Evolutionary conservation across 37 sponge, comb jelly and placozoan species (phyloP).

Genomic region (Chondrilla cf. caribensis): DNA sequence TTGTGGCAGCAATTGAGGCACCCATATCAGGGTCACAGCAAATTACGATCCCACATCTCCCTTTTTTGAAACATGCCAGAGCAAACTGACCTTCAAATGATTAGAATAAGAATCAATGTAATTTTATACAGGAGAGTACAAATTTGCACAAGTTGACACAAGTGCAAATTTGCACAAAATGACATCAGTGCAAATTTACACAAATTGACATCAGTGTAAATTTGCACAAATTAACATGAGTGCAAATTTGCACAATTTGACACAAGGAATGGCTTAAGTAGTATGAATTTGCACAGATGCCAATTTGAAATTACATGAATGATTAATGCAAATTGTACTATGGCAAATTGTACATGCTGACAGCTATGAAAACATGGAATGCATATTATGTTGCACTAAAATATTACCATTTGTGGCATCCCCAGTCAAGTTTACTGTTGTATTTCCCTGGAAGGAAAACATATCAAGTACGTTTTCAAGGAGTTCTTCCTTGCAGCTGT

Average conservation of each 20-base stretch:
- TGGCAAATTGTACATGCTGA: no score
- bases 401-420: constrained; percentile 7
- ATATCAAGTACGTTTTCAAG: background rate
- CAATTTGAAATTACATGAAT: no score
- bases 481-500: background rate
- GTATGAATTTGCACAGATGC: no score
- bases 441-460: background rate
- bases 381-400: no score
- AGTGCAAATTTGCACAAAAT: background rate
- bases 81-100: background rate
- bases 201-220: background rate
- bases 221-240: background rate
- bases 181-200: background rate
- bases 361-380: no score
- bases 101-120: background rate
- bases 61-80: background rate
- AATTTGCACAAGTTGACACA: background rate
- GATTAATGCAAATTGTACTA: no score
- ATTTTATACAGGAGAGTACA: background rate
- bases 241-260: constrained; percentile 14
- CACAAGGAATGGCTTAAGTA: no score
- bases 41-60: background rate
- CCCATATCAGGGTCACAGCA: background rate
- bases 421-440: background rate
- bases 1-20: background rate